Conservation (phyloP, 2,888 invertebrate genomes). For the Uloborus plumipes region DNA sequence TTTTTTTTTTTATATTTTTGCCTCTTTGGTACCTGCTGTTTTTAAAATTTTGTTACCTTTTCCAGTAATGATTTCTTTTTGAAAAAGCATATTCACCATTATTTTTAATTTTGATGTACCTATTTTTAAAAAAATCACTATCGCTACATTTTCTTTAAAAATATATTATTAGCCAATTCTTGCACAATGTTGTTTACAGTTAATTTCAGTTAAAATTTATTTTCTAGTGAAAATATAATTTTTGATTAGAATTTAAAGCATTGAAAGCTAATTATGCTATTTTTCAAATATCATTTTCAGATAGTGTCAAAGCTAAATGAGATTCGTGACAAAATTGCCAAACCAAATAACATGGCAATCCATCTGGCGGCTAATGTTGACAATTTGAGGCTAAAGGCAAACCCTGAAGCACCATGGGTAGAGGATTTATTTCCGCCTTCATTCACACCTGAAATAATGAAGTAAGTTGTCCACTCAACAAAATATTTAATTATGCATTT, state of each 20-base stretch:
- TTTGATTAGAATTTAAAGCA: neutral
- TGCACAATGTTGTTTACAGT: neutral
- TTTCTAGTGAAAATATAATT: neutral
- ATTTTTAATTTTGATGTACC: neutral
- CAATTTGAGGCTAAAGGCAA: slow-evolving; percentile 24
- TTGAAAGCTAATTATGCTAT: no score
- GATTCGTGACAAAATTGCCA: slow-evolving; percentile 77
- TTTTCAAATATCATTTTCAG: slow-evolving; percentile 28
- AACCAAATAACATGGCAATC: slow-evolving; percentile 77
- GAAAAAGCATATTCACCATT: no score
- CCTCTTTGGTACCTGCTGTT: no score
- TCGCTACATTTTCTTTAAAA: no score
- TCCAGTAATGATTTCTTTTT: no score
- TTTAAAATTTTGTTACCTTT: no score
- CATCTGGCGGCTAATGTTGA: slow-evolving; percentile 72
- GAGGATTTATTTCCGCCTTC: slow-evolving; percentile 29
- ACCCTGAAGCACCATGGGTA: slow-evolving; percentile 45
- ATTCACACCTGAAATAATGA: slow-evolving; percentile 26
- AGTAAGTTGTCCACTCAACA: neutral
- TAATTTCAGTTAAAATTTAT: neutral
- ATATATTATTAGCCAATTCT: neutral
- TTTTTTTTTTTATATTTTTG: no score
- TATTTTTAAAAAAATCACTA: neutral
- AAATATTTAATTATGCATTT: no score
- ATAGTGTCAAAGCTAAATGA: slow-evolving; percentile 74